Conservation (phyloP, 2,888 invertebrate genomes). For the Aspidiotus rigidus region DNA sequence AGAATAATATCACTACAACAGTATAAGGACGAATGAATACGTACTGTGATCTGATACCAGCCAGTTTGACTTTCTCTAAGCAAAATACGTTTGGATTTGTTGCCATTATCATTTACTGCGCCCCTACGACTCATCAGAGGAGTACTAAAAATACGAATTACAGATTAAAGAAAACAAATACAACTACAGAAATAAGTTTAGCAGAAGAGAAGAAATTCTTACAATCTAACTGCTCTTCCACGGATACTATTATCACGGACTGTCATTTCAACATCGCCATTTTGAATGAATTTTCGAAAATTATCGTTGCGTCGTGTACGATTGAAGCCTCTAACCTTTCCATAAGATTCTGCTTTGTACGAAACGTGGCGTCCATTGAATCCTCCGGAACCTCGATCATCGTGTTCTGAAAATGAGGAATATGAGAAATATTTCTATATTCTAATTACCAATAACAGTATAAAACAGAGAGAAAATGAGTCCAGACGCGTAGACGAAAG, state of each 20-base stretch:
- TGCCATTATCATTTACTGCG: not conserved
- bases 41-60: constrained; percentile 25
- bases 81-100: constrained; percentile 2
- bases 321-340: not conserved
- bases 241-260: not conserved
- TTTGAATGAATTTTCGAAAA: constrained; percentile 13
- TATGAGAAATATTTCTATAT: not conserved
- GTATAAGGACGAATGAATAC: not conserved
- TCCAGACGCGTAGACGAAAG: no score
- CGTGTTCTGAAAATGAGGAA: constrained; percentile 20
- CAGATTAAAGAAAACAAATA: not conserved
- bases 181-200: no score
- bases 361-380: constrained; percentile 20
- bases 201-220: not conserved
- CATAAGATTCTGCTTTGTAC: not conserved
- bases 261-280: constrained; percentile 24
- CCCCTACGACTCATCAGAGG: no score
- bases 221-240: constrained; percentile 8
- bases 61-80: constrained; percentile 13
- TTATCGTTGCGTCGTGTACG: constrained; percentile 17
- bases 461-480: no score
- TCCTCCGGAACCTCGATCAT: constrained; percentile 16
- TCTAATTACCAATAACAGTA: no score
- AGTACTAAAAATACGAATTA: not conserved
- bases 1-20: not conserved